A percentile compares a stretch with the other conserved stretches of the same genome.
Evolutionary conservation across 2,113 vertebrate species (phyloP).

Genomic region (Forbesichthys agassizii): DNA sequence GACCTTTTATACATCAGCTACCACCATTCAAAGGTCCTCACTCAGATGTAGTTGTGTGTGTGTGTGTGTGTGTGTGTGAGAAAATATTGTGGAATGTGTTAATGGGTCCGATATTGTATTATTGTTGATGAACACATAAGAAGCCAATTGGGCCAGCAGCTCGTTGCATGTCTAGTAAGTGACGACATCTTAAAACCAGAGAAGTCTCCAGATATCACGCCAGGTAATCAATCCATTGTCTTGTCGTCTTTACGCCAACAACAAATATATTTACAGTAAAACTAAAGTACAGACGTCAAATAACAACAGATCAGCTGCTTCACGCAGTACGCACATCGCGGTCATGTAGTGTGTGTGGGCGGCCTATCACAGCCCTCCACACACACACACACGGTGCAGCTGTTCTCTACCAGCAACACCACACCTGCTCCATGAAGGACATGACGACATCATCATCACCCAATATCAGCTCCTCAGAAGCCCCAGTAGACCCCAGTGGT

Average conservation of each 20-base stretch:
- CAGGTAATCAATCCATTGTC: conserved; percentile 56
- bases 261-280: conserved; percentile 71
- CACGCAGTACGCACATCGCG: too few relatives aligned
- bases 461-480: too few relatives aligned
- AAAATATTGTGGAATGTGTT: conserved; percentile 17
- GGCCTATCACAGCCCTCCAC: too few relatives aligned
- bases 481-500: too few relatives aligned
- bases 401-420: too few relatives aligned
- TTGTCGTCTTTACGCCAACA: conserved; percentile 52
- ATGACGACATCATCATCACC: too few relatives aligned
- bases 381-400: too few relatives aligned
- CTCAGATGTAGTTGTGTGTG: too few relatives aligned
- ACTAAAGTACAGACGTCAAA: conserved; percentile 25
- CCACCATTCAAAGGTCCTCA: not conserved
- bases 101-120: not conserved
- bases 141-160: conserved; percentile 24
- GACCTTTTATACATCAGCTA: conserved; percentile 29
- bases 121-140: not conserved
- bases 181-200: conserved; percentile 54
- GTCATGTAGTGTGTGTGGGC: conserved; percentile 27
- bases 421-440: too few relatives aligned
- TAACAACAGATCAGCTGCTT: conserved; percentile 39
- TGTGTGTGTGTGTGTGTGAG: not conserved
- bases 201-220: conserved; percentile 47
- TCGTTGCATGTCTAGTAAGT: conserved; percentile 52